phyloP scores from a whole-genome alignment of 1,140 invertebrate species.

The Hylaeus anthracinus region DNA sequence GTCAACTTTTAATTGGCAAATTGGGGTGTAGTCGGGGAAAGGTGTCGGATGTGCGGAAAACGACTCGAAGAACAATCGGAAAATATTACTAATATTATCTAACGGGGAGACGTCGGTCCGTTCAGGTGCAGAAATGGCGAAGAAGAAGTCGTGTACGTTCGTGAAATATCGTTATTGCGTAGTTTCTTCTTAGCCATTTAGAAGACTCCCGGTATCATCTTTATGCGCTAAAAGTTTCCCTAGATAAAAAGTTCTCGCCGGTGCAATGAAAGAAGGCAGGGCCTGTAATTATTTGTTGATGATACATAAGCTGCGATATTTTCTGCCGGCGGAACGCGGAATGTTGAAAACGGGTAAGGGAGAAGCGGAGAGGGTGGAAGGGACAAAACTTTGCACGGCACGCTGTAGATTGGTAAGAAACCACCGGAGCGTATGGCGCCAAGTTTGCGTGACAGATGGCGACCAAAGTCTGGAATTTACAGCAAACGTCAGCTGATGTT shows the following conservation, averaged over 20 bases:
- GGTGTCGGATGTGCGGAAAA: too few species aligned
- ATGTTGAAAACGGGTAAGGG: conserved; percentile 32
- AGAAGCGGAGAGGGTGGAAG: background rate
- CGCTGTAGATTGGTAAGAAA: conserved; percentile 58
- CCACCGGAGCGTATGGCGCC: conserved; percentile 65
- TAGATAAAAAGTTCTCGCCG: conserved; percentile 47
- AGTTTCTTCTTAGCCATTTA: conserved; percentile 48
- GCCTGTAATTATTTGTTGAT: conserved; percentile 61
- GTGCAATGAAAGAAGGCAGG: conserved; percentile 2
- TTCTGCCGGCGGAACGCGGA: conserved; percentile 13
- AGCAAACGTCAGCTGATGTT: conserved; percentile 64
- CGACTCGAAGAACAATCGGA: too few species aligned
- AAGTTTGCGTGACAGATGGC: conserved; percentile 67
- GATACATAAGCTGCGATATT: conserved; percentile 49
- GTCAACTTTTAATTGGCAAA: too few species aligned
- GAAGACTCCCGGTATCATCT: conserved; percentile 44
- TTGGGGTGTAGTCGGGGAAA: too few species aligned
- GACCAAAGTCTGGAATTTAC: conserved; percentile 65
- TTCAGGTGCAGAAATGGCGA: conserved; percentile 11
- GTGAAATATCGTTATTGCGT: conserved; percentile 59
- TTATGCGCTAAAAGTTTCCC: conserved; percentile 43
- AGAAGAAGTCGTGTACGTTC: conserved; percentile 7
- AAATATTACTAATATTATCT: too few species aligned
- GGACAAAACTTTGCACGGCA: conserved; percentile 48
- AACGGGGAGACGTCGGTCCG: too few species aligned